Conservation (phyloP, 2,888 invertebrate genomes). For the Gibbula magus region DNA sequence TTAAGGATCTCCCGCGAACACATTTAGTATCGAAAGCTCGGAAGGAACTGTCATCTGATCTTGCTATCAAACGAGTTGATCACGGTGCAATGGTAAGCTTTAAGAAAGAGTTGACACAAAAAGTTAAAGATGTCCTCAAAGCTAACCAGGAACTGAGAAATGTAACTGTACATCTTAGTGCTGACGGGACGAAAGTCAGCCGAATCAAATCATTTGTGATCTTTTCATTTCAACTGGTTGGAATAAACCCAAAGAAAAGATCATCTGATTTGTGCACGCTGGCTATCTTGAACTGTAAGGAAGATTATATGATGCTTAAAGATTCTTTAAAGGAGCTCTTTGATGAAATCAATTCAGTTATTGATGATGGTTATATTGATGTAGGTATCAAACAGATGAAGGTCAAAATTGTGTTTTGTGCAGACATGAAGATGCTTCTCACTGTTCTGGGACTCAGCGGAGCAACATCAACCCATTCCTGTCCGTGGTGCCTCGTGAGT, state of each 20-base stretch:
- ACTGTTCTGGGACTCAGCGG: background rate
- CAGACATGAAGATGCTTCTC: conserved; percentile 10
- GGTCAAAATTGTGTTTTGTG: background rate
- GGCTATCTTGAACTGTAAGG: background rate
- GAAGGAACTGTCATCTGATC: background rate
- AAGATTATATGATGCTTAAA: background rate
- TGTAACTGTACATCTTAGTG: background rate
- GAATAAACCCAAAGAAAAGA: background rate
- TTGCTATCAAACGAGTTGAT: background rate
- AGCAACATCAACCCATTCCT: background rate
- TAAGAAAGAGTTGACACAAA: background rate
- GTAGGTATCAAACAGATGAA: background rate
- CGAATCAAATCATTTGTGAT: background rate
- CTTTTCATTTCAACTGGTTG: background rate
- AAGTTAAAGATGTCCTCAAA: background rate
- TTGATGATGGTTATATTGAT: background rate
- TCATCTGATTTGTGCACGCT: background rate
- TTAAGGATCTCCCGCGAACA: background rate
- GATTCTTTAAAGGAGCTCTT: background rate
- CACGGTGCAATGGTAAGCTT: background rate
- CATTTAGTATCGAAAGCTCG: background rate
- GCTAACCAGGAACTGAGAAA: background rate
- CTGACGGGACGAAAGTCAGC: background rate
- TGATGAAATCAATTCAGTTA: background rate
- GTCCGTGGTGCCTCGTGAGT: background rate